These are phyloP conservation scores for Plagodis pulveraria DNA, from an alignment of 2,888 invertebrate genomes.

Conservation along the genomic window DNA sequence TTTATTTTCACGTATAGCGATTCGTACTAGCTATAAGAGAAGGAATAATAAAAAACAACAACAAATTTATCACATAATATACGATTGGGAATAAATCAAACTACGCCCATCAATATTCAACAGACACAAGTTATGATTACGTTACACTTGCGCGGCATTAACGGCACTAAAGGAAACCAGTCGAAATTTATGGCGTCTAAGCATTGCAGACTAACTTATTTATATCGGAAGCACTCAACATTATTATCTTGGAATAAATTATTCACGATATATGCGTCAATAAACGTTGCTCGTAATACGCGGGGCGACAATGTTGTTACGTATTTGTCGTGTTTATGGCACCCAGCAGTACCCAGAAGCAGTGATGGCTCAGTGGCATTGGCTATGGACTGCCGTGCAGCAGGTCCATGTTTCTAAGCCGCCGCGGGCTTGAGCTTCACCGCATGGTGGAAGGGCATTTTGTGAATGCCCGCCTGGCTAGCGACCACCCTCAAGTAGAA, in stretches of 20 bases:
- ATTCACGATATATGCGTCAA: slow-evolving; percentile 40
- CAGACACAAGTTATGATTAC: slow-evolving; percentile 26
- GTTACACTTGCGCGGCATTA: slow-evolving; percentile 25
- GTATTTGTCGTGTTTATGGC: slow-evolving; percentile 3
- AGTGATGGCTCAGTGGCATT: too few species aligned
- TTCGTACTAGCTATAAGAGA: too few species aligned
- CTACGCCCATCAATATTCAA: slow-evolving; percentile 17
- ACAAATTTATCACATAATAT: too few species aligned
- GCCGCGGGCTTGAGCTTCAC: too few species aligned
- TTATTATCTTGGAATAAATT: slow-evolving; percentile 49
- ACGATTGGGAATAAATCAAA: slow-evolving; percentile 13
- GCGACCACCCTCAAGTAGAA: too few species aligned
- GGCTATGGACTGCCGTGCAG: too few species aligned
- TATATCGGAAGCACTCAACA: slow-evolving; percentile 53
- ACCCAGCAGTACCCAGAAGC: too few species aligned
- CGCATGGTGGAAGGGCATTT: too few species aligned
- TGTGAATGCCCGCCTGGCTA: too few species aligned
- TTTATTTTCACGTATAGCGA: too few species aligned
- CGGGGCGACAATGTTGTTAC: slow-evolving; percentile 27
- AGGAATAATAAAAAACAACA: too few species aligned
- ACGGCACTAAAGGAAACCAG: slow-evolving; percentile 41
- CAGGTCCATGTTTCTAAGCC: too few species aligned
- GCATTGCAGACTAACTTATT: slow-evolving; percentile 45
- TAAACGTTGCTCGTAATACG: slow-evolving; percentile 40
- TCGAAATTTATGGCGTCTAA: slow-evolving; percentile 48